Base-by-base conservation (phyloP, 1,140 invertebrate genomes). In the Babylonia areolata region DNA sequence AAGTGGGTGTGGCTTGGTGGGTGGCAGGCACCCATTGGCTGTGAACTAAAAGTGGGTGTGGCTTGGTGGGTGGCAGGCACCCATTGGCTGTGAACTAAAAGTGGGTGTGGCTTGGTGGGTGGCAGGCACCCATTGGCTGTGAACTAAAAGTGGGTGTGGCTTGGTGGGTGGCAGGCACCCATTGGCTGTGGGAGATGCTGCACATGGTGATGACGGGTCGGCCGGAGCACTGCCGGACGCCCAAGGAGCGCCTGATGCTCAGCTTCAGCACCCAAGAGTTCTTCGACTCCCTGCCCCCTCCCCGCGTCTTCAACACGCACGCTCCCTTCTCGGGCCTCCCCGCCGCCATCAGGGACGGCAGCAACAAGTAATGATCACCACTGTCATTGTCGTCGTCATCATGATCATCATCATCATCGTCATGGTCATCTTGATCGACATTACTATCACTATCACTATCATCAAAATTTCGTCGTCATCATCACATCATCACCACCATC, bases 181-280 rank as follows among this genome's bases (percentile, higher is more conserved):
- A 89, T 69, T 90, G 89, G 89, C 37, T 89, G 35, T 90, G 89
- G 89, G 89, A 90, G 85, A 80, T 90, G 35, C 42, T 86, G 11
- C 87, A 86, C 39, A 90, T 90, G 89, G 73, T 90, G 37, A 23
- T 88, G 3, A 75, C 58, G 20, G 81, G 84, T 20, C 69, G 46
- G 28, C 82, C 86, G 17, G 81, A 88, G 37, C 86, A 82, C 73
- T 54, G 42, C 37, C 40, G 75, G 23, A 69, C 79, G 33, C 42
- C 79, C 31, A 89, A 87, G 79, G 87, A 84, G 73, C 84, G 42
- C 5, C 84, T 81, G 40, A 83, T 88, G 58, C 42, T 89, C 31
- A 87, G 85, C 51, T 85, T 81, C 33, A 39, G 85, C 23, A 77
- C 84, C 17, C 71, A 88, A 39, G 80, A 86, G 46, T 69, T 54